These are phyloP conservation scores for Brachionus rotundiformis DNA, from an alignment of 1,140 invertebrate species.

Conservation along the genomic window DNA sequence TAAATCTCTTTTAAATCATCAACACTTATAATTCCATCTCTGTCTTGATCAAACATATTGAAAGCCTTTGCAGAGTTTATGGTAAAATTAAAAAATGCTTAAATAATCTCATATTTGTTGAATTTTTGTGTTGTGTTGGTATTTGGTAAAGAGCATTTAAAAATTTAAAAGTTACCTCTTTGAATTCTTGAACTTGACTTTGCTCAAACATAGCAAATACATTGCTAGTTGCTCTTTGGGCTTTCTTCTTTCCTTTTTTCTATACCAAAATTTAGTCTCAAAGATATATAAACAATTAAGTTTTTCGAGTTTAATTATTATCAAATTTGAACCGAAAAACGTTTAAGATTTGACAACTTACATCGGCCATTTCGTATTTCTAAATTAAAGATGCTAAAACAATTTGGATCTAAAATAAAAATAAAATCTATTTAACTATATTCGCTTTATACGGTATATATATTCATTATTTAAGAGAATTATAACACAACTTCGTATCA, in stretches of 20 bases:
- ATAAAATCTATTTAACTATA: constrained; percentile 8
- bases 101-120: no score
- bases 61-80: constrained; percentile 50
- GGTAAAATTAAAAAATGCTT: no score
- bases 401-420: constrained; percentile 41
- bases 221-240: constrained; percentile 60
- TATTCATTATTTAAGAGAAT: neutral
- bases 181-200: constrained; percentile 72
- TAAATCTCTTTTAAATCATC: constrained; percentile 53
- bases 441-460: constrained; percentile 5
- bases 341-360: neutral
- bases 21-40: constrained; percentile 53
- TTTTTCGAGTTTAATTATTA: neutral
- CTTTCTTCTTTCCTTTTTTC: constrained; percentile 54
- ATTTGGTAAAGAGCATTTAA: no score
- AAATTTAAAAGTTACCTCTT: constrained; percentile 73
- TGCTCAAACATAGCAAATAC: constrained; percentile 62
- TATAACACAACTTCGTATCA: neutral
- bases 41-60: constrained; percentile 54
- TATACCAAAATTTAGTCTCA: neutral
- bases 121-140: no score
- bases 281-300: neutral
- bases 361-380: constrained; percentile 34
- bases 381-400: constrained; percentile 43
- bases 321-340: constrained; percentile 16